Evolutionary conservation across 2,888 invertebrate species (phyloP).

Genomic region (Copidosoma aretas): DNA sequence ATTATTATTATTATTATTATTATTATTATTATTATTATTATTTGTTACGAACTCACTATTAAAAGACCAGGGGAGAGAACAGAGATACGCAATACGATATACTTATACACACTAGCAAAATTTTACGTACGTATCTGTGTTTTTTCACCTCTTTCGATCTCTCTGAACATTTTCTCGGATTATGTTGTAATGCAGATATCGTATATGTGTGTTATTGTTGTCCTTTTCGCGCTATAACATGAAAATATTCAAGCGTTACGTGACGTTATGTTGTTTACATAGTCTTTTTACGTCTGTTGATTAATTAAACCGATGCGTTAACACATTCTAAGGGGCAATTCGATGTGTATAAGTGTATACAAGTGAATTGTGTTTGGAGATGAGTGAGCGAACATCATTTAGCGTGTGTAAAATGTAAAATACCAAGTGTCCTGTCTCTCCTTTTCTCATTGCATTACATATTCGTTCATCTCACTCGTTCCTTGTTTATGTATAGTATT

Average conservation of each 20-base stretch:
- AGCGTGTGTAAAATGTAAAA: not conserved
- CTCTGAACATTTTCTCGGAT: slow-evolving; percentile 16
- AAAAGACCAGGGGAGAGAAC: slow-evolving; percentile 18
- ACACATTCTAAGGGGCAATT: not conserved
- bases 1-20: slow-evolving; percentile 9
- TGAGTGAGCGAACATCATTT: not conserved
- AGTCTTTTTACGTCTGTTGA: not conserved
- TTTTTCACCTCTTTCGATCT: slow-evolving; percentile 4
- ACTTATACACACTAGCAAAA: slow-evolving; percentile 42
- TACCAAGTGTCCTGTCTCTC: not conserved
- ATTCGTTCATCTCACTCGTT: slow-evolving; percentile 25
- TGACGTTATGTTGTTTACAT: not conserved
- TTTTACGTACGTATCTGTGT: slow-evolving; percentile 38
- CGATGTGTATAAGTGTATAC: slow-evolving; percentile 8
- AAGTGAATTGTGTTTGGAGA: not conserved
- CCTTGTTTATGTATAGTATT: slow-evolving; percentile 15
- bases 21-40: slow-evolving; percentile 8
- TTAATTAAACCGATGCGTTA: not conserved
- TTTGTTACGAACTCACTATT: slow-evolving; percentile 22
- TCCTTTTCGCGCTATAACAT: slow-evolving; percentile 41
- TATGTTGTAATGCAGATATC: slow-evolving; percentile 14
- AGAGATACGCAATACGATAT: slow-evolving; percentile 33
- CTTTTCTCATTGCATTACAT: slow-evolving; percentile 9
- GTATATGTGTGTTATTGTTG: slow-evolving; percentile 12
- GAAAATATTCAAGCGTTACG: slow-evolving; percentile 48